Conservation (phyloP, 2,888 invertebrate genomes). For the Ormyrus rosae region DNA sequence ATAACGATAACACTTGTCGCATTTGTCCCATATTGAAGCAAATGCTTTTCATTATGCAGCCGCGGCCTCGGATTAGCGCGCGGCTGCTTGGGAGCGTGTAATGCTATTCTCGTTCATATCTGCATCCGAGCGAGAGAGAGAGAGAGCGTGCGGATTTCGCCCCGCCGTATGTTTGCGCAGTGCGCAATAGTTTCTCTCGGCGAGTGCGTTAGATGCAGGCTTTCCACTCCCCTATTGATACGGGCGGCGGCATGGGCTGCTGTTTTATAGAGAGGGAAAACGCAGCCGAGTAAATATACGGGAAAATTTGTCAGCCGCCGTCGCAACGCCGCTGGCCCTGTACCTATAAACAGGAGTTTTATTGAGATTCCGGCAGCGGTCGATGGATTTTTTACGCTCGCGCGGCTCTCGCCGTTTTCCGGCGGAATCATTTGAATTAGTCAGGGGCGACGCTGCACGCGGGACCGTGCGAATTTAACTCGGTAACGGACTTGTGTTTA, state of each 20-base stretch:
- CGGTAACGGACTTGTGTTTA: not conserved
- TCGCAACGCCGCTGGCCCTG: not conserved
- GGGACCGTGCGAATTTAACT: not conserved
- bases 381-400: too few relatives aligned
- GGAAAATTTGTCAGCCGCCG: not conserved
- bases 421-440: not conserved
- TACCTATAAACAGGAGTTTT: not conserved
- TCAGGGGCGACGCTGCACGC: not conserved
- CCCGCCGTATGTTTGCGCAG: not conserved
- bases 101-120: slow-evolving; percentile 9
- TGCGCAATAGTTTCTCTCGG: not conserved
- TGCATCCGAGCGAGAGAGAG: not conserved
- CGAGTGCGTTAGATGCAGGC: too few relatives aligned
- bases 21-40: slow-evolving; percentile 22
- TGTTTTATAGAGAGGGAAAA: not conserved
- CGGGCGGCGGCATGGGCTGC: too few relatives aligned
- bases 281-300: not conserved
- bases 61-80: not conserved
- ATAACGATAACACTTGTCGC: slow-evolving; percentile 22
- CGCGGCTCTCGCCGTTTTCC: not conserved
- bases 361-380: not conserved
- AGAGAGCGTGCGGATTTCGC: not conserved
- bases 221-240: too few relatives aligned
- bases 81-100: not conserved
- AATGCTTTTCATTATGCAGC: slow-evolving; percentile 47